Base-by-base conservation (phyloP, 2,888 invertebrate species). In the Caprella mutica region DNA sequence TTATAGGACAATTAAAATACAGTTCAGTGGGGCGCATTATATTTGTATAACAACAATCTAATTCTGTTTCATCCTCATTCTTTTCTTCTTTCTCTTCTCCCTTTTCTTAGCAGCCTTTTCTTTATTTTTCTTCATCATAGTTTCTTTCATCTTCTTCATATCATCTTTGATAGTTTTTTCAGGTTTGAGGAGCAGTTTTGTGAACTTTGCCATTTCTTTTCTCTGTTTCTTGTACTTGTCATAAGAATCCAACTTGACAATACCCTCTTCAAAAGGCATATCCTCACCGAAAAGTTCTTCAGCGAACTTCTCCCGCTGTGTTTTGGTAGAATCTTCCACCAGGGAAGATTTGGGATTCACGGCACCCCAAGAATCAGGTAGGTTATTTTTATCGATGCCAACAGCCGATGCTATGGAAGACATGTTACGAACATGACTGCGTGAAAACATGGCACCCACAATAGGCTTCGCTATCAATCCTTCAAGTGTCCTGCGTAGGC, bases 181-280 rank as follows among this genome's bases (percentile, higher is more conserved):
- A 17, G 48, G 48, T 30, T 48, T 48, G 17, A 48, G 30, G 19
- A 48, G 21, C 30, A 30, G 29, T 14, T 48, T 48, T 5, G 48
- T 48, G 3, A 48, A 30, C 27, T 48, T 48, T 19, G 48, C 48
- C 48, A 48, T 48, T 5, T 48, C 48, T n/a, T 48, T 48, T 26
- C 48, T 48, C 19, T 48, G 48, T 24, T 48, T 23, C 30, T 48
- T 48, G n/a, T 30, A 14, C 1, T 30, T 27, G 6, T 21, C 8
- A 9, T 27, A 48, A 29, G 48, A 48, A 27, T 29, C 19, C 19
- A 21, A 29, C n/a, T 29, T 48, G 30, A 9, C 29, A 9, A 8
- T 8, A 29, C n/a, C n/a, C n/a, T n/a, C n/a, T n/a, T 17, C 48
- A 30, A 21, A 5, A 30, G 29, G 8, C 23, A 17, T 5, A n/a